A percentile compares a stretch with the other conserved stretches of the same genome.
phyloP scores from a whole-genome alignment of 2,797 vertebrate species.

The Tokudaia muenninki region DNA sequence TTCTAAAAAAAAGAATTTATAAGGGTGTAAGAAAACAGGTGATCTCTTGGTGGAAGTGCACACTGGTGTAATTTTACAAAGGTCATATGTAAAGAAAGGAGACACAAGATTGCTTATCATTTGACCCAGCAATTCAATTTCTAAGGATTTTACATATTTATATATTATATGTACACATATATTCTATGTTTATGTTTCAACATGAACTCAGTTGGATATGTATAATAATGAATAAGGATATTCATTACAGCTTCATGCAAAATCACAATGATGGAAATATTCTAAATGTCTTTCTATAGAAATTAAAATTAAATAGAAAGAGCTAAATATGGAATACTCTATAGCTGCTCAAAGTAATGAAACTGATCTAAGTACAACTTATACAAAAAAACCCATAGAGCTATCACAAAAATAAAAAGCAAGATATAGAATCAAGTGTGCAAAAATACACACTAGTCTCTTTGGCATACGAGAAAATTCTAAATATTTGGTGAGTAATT shows the following conservation, averaged over 20 bases:
- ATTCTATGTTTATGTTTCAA: background rate
- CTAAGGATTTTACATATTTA: background rate
- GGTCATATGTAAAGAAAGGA: background rate
- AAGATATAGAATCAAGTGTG: background rate
- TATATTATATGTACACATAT: background rate
- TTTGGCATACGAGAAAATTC: background rate
- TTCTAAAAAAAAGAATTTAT: background rate
- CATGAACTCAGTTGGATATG: background rate
- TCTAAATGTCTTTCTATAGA: background rate
- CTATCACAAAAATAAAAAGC: background rate
- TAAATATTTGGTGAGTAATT: background rate
- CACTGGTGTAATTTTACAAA: background rate
- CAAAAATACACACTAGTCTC: background rate
- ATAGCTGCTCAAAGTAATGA: background rate
- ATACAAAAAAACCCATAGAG: background rate
- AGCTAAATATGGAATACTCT: conserved; percentile 13
- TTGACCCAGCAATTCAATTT: background rate
- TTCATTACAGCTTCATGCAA: background rate
- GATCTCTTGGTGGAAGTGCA: background rate
- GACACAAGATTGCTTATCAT: background rate
- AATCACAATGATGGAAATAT: conserved; percentile 24
- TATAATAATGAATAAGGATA: background rate
- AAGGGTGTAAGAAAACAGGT: background rate
- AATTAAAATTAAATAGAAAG: conserved; percentile 28
- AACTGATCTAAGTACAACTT: background rate